These are phyloP conservation scores for Cynopterus brachyotis DNA, from an alignment of 2,113 vertebrate species.

Conservation along the genomic window DNA sequence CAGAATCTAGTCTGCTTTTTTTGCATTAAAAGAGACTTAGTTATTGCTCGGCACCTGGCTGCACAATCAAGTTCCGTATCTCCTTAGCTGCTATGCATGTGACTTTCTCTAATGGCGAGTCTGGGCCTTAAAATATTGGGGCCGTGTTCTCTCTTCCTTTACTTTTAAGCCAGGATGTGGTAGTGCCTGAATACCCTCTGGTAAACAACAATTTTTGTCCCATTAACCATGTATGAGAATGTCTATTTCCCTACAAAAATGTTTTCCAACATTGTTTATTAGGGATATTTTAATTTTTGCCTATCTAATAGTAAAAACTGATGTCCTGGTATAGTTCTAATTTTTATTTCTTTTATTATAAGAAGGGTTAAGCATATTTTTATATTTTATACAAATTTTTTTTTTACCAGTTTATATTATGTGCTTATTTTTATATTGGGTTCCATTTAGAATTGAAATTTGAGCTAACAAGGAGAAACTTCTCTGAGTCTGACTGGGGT, in stretches of 20 bases:
- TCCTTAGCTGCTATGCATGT: background rate
- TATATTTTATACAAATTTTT: background rate
- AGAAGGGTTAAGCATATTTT: background rate
- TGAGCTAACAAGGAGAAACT: background rate
- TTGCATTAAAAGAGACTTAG: too few relatives aligned
- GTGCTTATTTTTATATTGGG: background rate
- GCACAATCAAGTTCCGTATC: background rate
- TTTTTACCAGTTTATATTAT: background rate
- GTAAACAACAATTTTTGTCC: background rate
- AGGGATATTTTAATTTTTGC: background rate
- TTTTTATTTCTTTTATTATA: background rate
- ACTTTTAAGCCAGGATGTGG: background rate
- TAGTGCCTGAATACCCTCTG: background rate
- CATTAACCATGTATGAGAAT: background rate
- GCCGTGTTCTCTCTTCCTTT: background rate
- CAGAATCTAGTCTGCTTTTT: background rate
- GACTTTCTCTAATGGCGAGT: background rate
- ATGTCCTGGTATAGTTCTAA: background rate
- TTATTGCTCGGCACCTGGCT: background rate
- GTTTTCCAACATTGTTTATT: background rate
- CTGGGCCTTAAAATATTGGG: background rate
- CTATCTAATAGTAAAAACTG: background rate
- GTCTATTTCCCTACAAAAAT: background rate
- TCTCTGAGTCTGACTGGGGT: background rate
- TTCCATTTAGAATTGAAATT: background rate